A percentile compares a stretch with the other conserved stretches of the same genome.
phyloP scores from a whole-genome alignment of 2,888 invertebrate species.

The Pandemis corylana region DNA sequence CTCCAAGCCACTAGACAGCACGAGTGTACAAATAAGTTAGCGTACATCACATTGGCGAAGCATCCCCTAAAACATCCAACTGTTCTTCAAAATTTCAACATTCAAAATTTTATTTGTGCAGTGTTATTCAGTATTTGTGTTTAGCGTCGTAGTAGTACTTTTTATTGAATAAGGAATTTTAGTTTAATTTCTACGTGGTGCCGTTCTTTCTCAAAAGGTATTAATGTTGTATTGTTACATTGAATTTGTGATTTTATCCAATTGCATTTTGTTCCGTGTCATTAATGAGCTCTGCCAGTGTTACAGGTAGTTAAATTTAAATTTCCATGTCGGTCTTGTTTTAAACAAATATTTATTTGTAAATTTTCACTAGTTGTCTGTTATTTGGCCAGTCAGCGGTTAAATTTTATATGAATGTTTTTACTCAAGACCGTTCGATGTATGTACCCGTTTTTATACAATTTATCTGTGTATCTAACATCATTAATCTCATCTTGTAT shows the following conservation, averaged over 20 bases:
- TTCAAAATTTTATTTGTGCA: conserved; percentile 59
- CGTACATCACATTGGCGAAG: conserved; percentile 65
- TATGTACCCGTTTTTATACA: conserved; percentile 31
- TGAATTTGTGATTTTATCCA: conserved; percentile 51
- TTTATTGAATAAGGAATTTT: conserved; percentile 60
- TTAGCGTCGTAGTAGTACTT: conserved; percentile 69
- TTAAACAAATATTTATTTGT: conserved; percentile 18
- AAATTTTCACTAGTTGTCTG: conserved; percentile 36
- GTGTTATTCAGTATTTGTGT: conserved; percentile 76
- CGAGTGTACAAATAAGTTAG: conserved; percentile 52
- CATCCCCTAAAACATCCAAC: conserved; percentile 53
- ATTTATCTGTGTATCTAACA: conserved; percentile 47
- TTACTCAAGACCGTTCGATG: conserved; percentile 19
- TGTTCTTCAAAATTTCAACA: conserved; percentile 52
- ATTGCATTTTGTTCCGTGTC: conserved; percentile 51
- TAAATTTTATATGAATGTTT: conserved; percentile 41
- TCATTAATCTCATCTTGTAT: conserved; percentile 64
- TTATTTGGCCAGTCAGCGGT: conserved; percentile 24
- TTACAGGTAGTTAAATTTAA: conserved; percentile 30
- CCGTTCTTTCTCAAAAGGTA: conserved; percentile 73
- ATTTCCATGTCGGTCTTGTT: conserved; percentile 18
- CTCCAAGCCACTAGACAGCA: conserved; percentile 46
- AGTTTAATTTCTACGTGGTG: conserved; percentile 77
- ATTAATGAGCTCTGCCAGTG: conserved; percentile 42
- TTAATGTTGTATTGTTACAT: conserved; percentile 56